phyloP scores from a whole-genome alignment of 1,140 invertebrate species.

The Tigriopus japonicus region DNA sequence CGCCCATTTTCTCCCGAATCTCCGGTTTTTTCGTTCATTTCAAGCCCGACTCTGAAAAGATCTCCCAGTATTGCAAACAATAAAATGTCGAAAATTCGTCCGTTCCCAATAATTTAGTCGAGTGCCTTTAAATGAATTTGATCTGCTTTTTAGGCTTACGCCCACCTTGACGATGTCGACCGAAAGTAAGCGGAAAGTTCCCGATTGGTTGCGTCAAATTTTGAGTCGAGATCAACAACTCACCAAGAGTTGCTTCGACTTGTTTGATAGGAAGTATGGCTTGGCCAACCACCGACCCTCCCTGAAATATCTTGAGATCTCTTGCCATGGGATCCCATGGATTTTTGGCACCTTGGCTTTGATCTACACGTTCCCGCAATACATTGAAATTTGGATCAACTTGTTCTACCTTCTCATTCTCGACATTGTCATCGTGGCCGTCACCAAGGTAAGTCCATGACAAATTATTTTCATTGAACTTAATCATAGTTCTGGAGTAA shows the following conservation, averaged over 20 bases:
- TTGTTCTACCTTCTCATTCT: slow-evolving; percentile 30
- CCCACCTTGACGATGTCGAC: no score
- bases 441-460: slow-evolving; percentile 38
- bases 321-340: background rate
- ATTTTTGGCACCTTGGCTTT: background rate
- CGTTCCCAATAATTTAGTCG: no score
- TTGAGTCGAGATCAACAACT: background rate
- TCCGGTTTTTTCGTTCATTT: no score
- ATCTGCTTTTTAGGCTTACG: no score
- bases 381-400: background rate
- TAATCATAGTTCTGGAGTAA: no score
- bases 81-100: no score
- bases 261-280: background rate
- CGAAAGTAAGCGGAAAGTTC: background rate
- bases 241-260: background rate
- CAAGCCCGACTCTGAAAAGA: no score
- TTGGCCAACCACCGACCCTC: background rate
- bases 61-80: no score
- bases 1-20: no score
- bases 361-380: background rate
- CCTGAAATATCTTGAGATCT: background rate
- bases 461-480: no score
- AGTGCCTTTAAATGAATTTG: no score
- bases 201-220: background rate
- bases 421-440: slow-evolving; percentile 60